Conservation (phyloP, 2,113 vertebrate genomes). For the Andinoacara biseriatus region DNA sequence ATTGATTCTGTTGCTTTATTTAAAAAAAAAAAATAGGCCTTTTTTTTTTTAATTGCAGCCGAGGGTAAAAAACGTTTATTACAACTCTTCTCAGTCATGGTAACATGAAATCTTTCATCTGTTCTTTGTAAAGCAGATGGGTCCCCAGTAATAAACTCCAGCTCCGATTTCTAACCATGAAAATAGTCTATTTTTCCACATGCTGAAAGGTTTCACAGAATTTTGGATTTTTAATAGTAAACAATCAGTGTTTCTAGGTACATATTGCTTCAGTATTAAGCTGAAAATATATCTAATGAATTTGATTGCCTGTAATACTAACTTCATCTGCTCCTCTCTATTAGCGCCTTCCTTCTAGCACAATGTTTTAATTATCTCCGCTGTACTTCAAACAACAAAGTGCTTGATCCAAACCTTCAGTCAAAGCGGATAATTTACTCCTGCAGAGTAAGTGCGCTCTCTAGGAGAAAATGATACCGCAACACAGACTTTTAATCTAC, state of each 20-base stretch:
- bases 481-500: slow-evolving; percentile 6
- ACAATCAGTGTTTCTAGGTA: background rate
- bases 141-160: background rate
- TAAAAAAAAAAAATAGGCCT: no score
- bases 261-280: background rate
- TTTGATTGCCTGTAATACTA: slow-evolving; percentile 15
- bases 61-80: background rate
- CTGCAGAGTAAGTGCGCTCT: background rate
- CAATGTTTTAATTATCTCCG: slow-evolving; percentile 44
- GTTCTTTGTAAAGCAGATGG: background rate
- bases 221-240: slow-evolving; percentile 7
- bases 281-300: slow-evolving; percentile 32
- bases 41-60: no score
- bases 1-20: background rate
- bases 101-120: background rate
- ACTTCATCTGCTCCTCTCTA: slow-evolving; percentile 9
- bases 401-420: slow-evolving; percentile 11
- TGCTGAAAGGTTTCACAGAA: background rate
- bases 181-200: background rate
- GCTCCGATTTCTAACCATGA: background rate
- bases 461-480: background rate
- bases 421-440: slow-evolving; percentile 13
- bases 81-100: background rate
- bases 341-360: slow-evolving; percentile 7
- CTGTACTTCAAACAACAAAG: slow-evolving; percentile 38